A percentile compares a stretch with the other conserved stretches of the same genome.
Evolutionary conservation across 2,888 invertebrate genomes (phyloP).

Genomic region (Drosophila atripex): DNA sequence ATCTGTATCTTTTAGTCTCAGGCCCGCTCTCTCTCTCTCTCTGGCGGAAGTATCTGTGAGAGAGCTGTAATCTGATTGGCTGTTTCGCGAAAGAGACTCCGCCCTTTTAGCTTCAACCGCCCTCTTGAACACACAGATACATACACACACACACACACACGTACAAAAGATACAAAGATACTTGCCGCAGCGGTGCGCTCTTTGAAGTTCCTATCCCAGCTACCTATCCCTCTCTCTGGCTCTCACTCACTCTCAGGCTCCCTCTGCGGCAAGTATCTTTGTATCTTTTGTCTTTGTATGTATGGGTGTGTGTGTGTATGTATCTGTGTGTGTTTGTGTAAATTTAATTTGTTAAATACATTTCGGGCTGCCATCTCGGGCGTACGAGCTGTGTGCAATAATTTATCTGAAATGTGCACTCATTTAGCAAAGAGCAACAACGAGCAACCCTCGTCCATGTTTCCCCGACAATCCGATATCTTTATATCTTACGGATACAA

Average conservation of each 20-base stretch:
- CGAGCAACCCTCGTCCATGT: slow-evolving; percentile 74
- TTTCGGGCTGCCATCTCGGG: slow-evolving; percentile 65
- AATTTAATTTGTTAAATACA: slow-evolving; percentile 79
- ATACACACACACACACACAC: too few relatives aligned
- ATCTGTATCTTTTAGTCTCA: slow-evolving; percentile 20
- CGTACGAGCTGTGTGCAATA: slow-evolving; percentile 78
- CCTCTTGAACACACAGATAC: too few relatives aligned
- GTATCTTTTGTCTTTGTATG: slow-evolving; percentile 5
- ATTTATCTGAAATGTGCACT: slow-evolving; percentile 80
- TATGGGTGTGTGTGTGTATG: slow-evolving; percentile 12
- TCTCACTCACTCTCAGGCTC: background rate
- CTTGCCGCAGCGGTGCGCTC: slow-evolving; percentile 66
- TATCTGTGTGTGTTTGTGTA: slow-evolving; percentile 56
- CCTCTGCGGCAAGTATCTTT: background rate
- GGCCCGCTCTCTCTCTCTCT: slow-evolving; percentile 2
- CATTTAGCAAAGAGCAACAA: slow-evolving; percentile 75
- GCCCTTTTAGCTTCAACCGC: slow-evolving; percentile 46
- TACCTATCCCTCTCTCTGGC: background rate
- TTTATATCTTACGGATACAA: slow-evolving; percentile 79
- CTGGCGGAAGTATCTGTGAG: slow-evolving; percentile 43
- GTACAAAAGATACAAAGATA: too few relatives aligned
- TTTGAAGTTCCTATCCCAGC: slow-evolving; percentile 60
- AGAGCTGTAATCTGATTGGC: slow-evolving; percentile 52
- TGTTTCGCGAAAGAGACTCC: slow-evolving; percentile 41
- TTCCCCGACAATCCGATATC: slow-evolving; percentile 61